Evolutionary conservation across 2,797 vertebrate genomes (phyloP), one percentile per base, ranked within the genome.

Genomic region (Dallia pectoralis): DNA sequence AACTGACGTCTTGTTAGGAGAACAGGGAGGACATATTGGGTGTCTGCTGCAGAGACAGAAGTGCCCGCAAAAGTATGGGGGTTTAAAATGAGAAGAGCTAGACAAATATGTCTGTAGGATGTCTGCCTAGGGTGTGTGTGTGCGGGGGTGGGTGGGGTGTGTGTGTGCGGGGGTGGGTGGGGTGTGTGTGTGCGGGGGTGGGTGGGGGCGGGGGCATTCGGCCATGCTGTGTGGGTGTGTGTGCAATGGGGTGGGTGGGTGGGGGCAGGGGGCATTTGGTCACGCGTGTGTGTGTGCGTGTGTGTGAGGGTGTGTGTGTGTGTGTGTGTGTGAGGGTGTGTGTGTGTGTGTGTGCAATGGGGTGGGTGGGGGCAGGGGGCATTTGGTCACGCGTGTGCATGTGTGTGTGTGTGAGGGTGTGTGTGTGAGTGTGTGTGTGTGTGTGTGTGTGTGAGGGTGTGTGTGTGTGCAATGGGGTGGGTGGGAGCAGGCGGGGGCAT

Each of bases 1-100:
- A 56, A 40, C 65, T 61, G 27, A 61, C 68, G 74, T 79, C 82
- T 73, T 84, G 27, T 25, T 48, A 76, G 76, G 62, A 47, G 69
- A 78, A 74, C 80, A 70, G 30, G 71, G 69, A 71, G 2, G 40
- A 33, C 40, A 44, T 62, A 29, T 74, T 61, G 27, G 67, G 44
- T 74, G 33, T 29, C 51, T 47, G 29, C 29, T 33, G 19, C 16
- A 30, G 27, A 32, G 72, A 18, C 27, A 30, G 40, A 44, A 64
- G 8, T 53, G 27, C 44, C 67, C 33, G 36, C n/a, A n/a, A n/a
- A 18, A 72, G 62, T 30, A 66, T 47, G 40, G 51, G 36, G 53
- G 18, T 25, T 11, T 12, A 27, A 47, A 18, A 32, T 32, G 44
- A 73, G 72, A 64, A 62, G 25, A 12, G 48, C 29, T 74, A 2